A percentile compares a stretch with the other conserved stretches of the same genome.
Conservation (phyloP, 2,113 vertebrate species). For the Corythornis cristatus region DNA sequence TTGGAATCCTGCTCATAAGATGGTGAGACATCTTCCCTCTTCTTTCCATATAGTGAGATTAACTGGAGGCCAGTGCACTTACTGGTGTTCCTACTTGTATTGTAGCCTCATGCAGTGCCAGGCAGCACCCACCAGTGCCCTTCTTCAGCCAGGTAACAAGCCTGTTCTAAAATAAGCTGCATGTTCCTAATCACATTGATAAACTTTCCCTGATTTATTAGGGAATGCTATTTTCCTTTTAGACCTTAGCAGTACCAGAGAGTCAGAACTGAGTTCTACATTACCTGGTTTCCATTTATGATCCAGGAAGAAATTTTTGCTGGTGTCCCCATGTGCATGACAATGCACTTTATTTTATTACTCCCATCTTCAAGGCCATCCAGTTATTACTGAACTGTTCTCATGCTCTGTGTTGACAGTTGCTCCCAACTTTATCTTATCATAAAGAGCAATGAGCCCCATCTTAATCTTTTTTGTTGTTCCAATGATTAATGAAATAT, state of each 20-base stretch:
- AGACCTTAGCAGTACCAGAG: background rate
- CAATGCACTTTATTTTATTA: background rate
- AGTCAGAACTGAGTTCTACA: background rate
- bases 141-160: background rate
- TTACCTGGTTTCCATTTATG: background rate
- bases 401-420: background rate
- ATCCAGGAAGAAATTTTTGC: background rate
- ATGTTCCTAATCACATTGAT: background rate
- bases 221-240: background rate
- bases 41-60: background rate
- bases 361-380: background rate
- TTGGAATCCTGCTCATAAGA: background rate
- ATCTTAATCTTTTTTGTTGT: background rate
- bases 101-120: background rate
- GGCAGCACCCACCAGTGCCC: background rate
- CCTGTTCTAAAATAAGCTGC: background rate
- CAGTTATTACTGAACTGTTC: background rate
- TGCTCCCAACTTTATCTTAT: background rate
- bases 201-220: background rate
- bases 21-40: background rate
- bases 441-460: background rate
- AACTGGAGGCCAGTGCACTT: background rate
- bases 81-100: background rate
- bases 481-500: background rate
- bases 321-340: background rate